Base-by-base conservation (phyloP, 2,797 vertebrate species). In the Syngnathus acus region DNA sequence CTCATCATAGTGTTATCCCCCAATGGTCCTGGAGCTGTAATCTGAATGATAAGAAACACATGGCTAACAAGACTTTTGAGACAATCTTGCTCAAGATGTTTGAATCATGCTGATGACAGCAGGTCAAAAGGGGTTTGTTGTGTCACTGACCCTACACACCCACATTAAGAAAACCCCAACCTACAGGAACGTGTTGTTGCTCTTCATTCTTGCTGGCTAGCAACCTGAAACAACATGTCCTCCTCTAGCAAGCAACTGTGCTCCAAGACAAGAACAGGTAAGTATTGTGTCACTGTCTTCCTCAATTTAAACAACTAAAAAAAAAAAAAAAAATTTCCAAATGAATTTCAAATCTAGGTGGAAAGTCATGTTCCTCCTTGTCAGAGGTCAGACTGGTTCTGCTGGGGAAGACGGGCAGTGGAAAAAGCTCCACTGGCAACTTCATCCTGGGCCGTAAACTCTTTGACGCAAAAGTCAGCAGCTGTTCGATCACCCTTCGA, bases 331-430 rank as follows among this genome's bases (percentile, higher is more conserved):
- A 19, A 4, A 8, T 40, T 43, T 10, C 17, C 14, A 40, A 62
- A 21, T 62, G 11, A 5, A 58, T 64, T 57, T 60, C 54, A 61
- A 61, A 32, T 53, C 23, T 53, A 86, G 85, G 67, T 26, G 75
- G 21, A 62, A 82, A 65, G 69, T 4, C 47, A 0, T n/a, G 65
- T 32, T 8, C 77, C 8, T 66, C 66, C 47, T 66, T 45, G 4
- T 39, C 68, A 40, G 75, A 82, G 48, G 67, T 76, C 53, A 78
- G 86, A 69, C 71, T 92, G 23, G 82, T 88, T 67, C 72, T 91
- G 21, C 59, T 92, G 39, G 90, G 89, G 9, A 90, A 86, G 66
- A 88, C 86, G 0, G 89, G 90, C 65, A 85, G 76, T 0, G 90
- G 90, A 4, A 91, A 87, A 77, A 86, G 84, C 72, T 80, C 85